Conservation (phyloP, 2,888 invertebrate genomes). For the Rutpela maculata region DNA sequence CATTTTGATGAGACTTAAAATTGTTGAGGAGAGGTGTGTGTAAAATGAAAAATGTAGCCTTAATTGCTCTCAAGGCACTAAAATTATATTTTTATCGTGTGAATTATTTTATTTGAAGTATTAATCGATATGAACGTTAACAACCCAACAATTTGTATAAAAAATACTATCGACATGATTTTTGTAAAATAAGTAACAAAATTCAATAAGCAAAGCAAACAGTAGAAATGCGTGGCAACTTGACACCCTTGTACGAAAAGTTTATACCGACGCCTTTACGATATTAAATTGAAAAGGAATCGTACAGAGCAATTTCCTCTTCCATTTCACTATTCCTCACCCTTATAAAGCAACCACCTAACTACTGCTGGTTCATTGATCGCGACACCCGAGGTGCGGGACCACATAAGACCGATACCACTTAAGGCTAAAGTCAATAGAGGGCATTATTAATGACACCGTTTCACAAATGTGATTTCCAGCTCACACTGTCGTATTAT, state of each 20-base stretch:
- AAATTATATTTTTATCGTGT: too few species aligned
- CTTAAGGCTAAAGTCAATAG: slow-evolving; percentile 63
- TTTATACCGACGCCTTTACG: neutral
- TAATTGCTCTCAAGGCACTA: too few species aligned
- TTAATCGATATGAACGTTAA: too few species aligned
- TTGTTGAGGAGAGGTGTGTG: too few species aligned
- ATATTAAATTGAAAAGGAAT: slow-evolving; percentile 17
- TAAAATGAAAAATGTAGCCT: too few species aligned
- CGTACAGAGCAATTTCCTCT: slow-evolving; percentile 4
- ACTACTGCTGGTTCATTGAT: slow-evolving; percentile 45
- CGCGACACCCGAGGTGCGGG: slow-evolving; percentile 38
- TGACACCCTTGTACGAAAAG: neutral
- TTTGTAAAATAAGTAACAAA: neutral
- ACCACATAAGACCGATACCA: slow-evolving; percentile 33
- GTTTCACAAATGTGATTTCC: slow-evolving; percentile 53
- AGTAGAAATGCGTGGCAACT: neutral
- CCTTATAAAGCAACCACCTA: slow-evolving; percentile 35
- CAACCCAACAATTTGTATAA: too few species aligned
- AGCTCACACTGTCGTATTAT: slow-evolving; percentile 15
- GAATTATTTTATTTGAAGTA: too few species aligned
- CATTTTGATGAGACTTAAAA: too few species aligned
- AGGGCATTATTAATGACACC: slow-evolving; percentile 66
- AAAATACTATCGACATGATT: too few species aligned
- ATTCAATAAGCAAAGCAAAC: neutral
- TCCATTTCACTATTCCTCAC: slow-evolving; percentile 1